A percentile compares a stretch with the other conserved stretches of the same genome.
Evolutionary conservation across 1,140 invertebrate species (phyloP).

Genomic region (Drosophila yakuba): DNA sequence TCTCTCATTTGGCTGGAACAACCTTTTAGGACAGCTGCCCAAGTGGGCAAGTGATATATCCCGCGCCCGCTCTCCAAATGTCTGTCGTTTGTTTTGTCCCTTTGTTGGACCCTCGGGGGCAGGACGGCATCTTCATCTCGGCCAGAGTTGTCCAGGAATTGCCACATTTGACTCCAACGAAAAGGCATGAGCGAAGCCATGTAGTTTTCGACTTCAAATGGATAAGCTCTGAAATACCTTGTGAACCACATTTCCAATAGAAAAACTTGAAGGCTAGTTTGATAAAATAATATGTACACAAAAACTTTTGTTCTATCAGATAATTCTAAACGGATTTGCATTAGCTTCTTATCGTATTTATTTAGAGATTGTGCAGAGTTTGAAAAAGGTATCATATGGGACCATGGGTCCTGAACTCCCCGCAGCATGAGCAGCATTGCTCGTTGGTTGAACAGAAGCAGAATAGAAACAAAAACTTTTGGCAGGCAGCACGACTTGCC

Average conservation of each 20-base stretch:
- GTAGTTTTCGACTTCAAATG: not conserved
- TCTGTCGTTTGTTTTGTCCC: conserved; percentile 15
- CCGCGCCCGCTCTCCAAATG: not conserved
- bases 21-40: conserved; percentile 21
- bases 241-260: not conserved
- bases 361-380: not conserved
- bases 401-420: not conserved
- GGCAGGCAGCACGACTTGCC: conserved; percentile 38
- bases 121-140: conserved; percentile 24
- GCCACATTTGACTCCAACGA: conserved; percentile 6
- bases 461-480: conserved; percentile 42
- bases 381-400: not conserved
- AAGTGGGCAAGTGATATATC: conserved; percentile 4
- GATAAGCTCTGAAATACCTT: not conserved
- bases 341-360: too few species aligned
- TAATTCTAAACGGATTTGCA: too few species aligned
- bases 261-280: too few species aligned
- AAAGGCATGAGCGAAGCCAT: not conserved
- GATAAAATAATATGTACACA: too few species aligned
- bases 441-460: not conserved
- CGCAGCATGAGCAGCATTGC: not conserved
- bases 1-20: conserved; percentile 32
- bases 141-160: conserved; percentile 23
- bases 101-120: conserved; percentile 13
- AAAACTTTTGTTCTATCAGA: too few species aligned